phyloP scores from a whole-genome alignment of 2,888 invertebrate genomes.

The Diarsia brunnea region DNA sequence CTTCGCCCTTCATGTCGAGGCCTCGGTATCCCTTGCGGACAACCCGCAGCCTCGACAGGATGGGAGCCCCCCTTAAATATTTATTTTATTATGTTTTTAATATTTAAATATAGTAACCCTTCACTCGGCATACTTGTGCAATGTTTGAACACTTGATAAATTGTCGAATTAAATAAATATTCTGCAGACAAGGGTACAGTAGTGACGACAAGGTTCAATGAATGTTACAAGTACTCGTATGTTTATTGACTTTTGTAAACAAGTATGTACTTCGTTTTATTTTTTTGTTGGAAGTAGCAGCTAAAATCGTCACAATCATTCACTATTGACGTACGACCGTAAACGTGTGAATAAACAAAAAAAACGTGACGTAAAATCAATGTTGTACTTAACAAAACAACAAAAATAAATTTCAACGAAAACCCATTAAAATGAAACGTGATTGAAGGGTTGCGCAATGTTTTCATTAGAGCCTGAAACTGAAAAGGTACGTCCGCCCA shows the following conservation, averaged over 20 bases:
- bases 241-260: neutral
- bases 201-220: slow-evolving; percentile 20
- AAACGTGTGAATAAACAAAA: slow-evolving; percentile 27
- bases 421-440: slow-evolving; percentile 36
- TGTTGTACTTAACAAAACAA: slow-evolving; percentile 6
- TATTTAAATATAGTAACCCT: slow-evolving; percentile 32
- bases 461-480: slow-evolving; percentile 62
- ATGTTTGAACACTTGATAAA: slow-evolving; percentile 26
- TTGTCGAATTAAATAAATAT: slow-evolving; percentile 40
- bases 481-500: slow-evolving; percentile 59
- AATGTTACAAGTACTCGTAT: slow-evolving; percentile 1
- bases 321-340: slow-evolving; percentile 17
- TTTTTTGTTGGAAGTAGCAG: neutral
- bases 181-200: slow-evolving; percentile 14
- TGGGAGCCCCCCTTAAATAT: too few species aligned
- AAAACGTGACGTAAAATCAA: slow-evolving; percentile 15
- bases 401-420: slow-evolving; percentile 26
- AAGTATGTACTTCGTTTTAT: neutral
- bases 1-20: too few species aligned
- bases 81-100: too few species aligned
- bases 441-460: slow-evolving; percentile 54
- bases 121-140: slow-evolving; percentile 12
- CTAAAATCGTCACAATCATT: slow-evolving; percentile 22
- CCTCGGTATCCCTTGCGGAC: too few species aligned
- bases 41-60: too few species aligned